Evolutionary conservation across 2,888 invertebrate genomes (phyloP), one percentile per base, ranked within the genome.

Genomic region (Drosophila helvetica): DNA sequence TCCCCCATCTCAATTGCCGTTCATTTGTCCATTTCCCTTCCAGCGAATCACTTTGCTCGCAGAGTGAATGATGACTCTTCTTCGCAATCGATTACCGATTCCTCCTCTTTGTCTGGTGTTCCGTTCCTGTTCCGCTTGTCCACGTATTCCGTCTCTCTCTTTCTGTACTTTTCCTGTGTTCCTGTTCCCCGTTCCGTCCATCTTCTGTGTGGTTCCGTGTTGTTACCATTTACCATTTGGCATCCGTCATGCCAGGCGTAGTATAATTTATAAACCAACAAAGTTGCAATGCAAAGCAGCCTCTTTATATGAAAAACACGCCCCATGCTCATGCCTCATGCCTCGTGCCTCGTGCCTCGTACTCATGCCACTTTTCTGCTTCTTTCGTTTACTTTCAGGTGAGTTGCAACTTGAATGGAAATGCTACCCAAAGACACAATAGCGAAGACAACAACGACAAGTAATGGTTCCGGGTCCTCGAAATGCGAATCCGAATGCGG

Each of bases 241-340:
- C 65, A 81, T 84, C 65, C 74, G 79, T 82, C 70, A 64, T 64
- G 72, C 48, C 66, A 15, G 43, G 7, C 27, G 58, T 50, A 66
- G 38, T 46, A 74, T 79, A 82, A 75, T 82, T 81, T 71, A 70
- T 80, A 73, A 63, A 64, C 64, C 66, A 83, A 69, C 77, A 80
- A n/a, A 38, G 71, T 71, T 82, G 83, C 83, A 69, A 86, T 81
- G 80, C 77, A 79, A 82, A 80, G 73, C 75, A 83, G 83, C 78
- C 68, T 75, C 67, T 81, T 81, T 77, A 80, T 77, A 82, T 81
- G 77, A 69, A 77, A 85, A 82, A 75, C 81, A 82, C 83, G 86
- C 73, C n/a, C 38, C 81, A 82, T 80, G 86, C 75, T 38, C 38
- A n/a, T 38, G 73, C 82, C 65, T 42, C 30, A 15, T 33, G 73